Percentiles rank a stretch among this genome's conserved stretches.
These are phyloP conservation scores for Bubo blakistoni DNA, from an alignment of 2,113 vertebrate genomes.

Conservation along the genomic window DNA sequence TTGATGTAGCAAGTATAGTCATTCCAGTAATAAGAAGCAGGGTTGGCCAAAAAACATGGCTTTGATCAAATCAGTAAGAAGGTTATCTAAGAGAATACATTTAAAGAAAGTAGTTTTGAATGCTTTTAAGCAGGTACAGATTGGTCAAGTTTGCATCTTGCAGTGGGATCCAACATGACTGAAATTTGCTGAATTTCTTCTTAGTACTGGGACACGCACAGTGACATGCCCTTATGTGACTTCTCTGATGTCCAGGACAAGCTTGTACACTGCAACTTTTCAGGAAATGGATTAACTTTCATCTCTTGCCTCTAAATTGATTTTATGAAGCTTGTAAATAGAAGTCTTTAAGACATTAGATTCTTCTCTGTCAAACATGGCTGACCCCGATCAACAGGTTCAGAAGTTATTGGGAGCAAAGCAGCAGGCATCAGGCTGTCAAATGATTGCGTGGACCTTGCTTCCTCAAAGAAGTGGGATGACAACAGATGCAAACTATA, in stretches of 20 bases:
- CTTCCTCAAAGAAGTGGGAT: not conserved
- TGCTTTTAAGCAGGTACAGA: not conserved
- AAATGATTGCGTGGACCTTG: accelerated
- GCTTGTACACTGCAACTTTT: not conserved
- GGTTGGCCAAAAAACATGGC: not conserved
- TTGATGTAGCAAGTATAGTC: not conserved
- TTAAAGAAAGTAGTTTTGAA: not conserved
- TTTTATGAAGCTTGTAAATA: not conserved
- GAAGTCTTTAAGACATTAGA: not conserved
- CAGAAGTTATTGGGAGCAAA: not conserved
- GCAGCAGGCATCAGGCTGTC: not conserved
- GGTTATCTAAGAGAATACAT: not conserved
- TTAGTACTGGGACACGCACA: not conserved
- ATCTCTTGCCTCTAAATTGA: not conserved
- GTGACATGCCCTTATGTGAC: not conserved
- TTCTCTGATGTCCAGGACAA: not conserved
- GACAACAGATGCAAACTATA: not conserved
- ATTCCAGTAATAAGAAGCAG: not conserved
- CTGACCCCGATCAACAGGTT: not conserved
- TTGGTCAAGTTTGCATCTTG: not conserved
- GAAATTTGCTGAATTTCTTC: not conserved
- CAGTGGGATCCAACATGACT: not conserved
- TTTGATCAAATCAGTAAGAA: not conserved
- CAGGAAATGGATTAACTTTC: not conserved
- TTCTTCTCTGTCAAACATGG: not conserved